Evolutionary conservation across 2,888 invertebrate genomes (phyloP).

Genomic region (Nomada lathburiana): DNA sequence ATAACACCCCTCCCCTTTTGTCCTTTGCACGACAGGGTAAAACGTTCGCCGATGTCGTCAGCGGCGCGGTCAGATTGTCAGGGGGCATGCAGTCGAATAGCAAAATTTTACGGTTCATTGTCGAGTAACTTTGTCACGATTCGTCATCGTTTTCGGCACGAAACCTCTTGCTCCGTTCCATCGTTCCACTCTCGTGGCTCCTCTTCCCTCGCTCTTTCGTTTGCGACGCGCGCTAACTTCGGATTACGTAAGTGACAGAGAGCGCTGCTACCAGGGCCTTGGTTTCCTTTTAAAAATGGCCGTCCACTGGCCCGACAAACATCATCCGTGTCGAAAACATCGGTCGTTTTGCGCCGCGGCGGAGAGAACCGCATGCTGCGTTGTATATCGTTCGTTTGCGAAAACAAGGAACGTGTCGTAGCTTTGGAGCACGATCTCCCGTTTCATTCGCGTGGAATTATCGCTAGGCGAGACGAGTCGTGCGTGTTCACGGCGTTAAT

Average conservation of each 20-base stretch:
- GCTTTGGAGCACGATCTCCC: not conserved
- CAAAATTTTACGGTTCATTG: conserved; percentile 38
- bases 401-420: not conserved
- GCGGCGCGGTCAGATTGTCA: not conserved
- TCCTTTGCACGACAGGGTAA: conserved; percentile 10
- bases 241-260: conserved; percentile 68
- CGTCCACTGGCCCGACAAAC: conserved; percentile 60
- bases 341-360: conserved; percentile 51
- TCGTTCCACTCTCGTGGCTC: conserved; percentile 21
- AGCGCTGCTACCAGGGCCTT: conserved; percentile 64
- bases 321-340: conserved; percentile 70
- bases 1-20: conserved; percentile 26
- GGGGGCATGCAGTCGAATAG: not conserved
- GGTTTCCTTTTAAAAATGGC: conserved; percentile 78
- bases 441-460: conserved; percentile 15
- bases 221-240: conserved; percentile 57
- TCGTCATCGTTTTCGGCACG: conserved; percentile 38
- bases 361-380: not conserved
- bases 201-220: conserved; percentile 31
- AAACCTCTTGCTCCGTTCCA: not conserved
- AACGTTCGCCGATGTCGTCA: conserved; percentile 40
- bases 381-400: conserved; percentile 1
- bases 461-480: not conserved
- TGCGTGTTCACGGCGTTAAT: not conserved
- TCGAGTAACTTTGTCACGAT: conserved; percentile 46